phyloP scores from a whole-genome alignment of 2,888 invertebrate species.

The Helicoverpa assulta region DNA sequence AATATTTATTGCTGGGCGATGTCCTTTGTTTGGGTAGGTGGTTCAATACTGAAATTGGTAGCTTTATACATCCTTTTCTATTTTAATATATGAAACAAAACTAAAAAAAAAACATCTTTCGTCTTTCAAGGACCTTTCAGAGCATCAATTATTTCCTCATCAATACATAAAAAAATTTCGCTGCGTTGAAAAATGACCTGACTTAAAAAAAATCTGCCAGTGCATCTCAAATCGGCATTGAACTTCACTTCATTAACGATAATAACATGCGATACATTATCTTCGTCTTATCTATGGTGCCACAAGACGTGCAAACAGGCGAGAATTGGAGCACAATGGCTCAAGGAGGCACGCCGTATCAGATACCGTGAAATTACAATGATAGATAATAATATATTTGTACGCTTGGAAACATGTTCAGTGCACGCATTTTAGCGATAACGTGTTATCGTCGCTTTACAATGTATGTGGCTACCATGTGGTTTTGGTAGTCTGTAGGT shows the following conservation, averaged over 20 bases:
- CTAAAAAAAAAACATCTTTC: neutral
- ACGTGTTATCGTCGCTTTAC: constrained; percentile 30
- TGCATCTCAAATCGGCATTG: constrained; percentile 43
- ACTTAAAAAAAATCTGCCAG: neutral
- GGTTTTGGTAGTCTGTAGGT: neutral
- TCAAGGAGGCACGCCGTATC: constrained; percentile 53
- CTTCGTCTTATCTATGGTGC: constrained; percentile 14
- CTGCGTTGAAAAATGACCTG: neutral
- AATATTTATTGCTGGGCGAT: constrained; percentile 40
- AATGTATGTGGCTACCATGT: constrained; percentile 1
- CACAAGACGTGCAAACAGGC: constrained; percentile 32
- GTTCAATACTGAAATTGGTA: constrained; percentile 17
- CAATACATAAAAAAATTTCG: neutral
- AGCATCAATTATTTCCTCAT: neutral
- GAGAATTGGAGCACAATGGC: constrained; percentile 44
- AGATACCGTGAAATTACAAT: constrained; percentile 46
- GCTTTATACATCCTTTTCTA: constrained; percentile 13
- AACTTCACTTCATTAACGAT: constrained; percentile 44
- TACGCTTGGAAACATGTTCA: constrained; percentile 8
- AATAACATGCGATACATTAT: constrained; percentile 37
- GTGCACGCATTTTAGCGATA: constrained; percentile 36
- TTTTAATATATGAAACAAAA: constrained; percentile 8
- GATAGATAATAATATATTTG: constrained; percentile 36
- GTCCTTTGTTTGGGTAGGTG: constrained; percentile 53
- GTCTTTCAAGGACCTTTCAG: neutral